Conservation (phyloP, 2,113 vertebrate species). For the Crotalus viridis region DNA sequence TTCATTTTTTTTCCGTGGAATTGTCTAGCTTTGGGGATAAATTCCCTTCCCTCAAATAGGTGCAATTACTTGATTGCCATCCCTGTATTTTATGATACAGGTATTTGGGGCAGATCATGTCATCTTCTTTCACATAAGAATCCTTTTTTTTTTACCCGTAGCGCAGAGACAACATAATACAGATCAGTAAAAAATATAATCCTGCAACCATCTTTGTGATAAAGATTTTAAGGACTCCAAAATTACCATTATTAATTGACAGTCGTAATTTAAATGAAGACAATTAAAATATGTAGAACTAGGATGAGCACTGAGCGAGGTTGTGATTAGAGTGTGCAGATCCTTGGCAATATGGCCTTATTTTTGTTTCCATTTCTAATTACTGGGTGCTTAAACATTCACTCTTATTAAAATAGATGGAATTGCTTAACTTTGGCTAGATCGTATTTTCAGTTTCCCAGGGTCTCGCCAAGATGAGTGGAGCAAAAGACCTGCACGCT, state of each 20-base stretch:
- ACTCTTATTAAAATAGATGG: background rate
- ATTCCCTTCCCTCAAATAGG: background rate
- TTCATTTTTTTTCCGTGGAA: background rate
- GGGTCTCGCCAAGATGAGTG: slow-evolving; percentile 21
- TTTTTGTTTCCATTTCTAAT: background rate
- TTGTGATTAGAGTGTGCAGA: background rate
- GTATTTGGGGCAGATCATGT: background rate
- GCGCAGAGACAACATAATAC: background rate
- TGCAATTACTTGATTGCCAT: background rate
- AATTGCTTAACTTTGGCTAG: background rate
- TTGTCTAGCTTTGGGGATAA: background rate
- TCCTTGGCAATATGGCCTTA: background rate
- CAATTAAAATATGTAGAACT: background rate
- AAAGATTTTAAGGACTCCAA: background rate
- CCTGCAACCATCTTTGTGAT: background rate
- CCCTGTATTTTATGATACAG: background rate
- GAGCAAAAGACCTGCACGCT: slow-evolving; percentile 34
- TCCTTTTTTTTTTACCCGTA: background rate
- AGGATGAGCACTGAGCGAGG: background rate
- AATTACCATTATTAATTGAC: background rate
- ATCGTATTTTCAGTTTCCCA: slow-evolving; percentile 24
- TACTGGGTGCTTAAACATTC: background rate
- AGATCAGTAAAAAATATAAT: background rate
- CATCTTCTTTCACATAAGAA: background rate
- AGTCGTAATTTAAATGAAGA: background rate